Evolutionary conservation across 2,113 vertebrate genomes (phyloP).

Genomic region (Coryphaenoides rupestris): DNA sequence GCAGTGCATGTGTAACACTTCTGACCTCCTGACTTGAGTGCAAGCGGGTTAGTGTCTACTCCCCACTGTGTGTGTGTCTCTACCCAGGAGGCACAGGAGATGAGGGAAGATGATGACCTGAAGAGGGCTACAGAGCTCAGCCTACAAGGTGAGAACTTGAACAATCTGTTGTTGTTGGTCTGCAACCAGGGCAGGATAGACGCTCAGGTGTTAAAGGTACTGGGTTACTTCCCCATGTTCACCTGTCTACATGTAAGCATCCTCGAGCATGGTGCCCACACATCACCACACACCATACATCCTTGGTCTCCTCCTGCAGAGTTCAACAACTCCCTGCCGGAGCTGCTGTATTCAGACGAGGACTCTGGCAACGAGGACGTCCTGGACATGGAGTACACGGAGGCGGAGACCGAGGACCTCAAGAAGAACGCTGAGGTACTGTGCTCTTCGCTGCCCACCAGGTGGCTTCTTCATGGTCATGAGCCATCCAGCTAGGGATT

Average conservation of each 20-base stretch:
- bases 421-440: slow-evolving; percentile 94
- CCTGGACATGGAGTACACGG: slow-evolving; percentile 94
- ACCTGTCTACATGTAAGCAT: too few species aligned
- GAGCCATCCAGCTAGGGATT: too few species aligned
- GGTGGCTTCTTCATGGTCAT: too few species aligned
- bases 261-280: neutral
- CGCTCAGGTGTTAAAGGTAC: too few species aligned
- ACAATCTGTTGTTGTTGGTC: neutral
- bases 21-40: too few species aligned
- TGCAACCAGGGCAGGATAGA: too few species aligned
- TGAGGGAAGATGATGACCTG: slow-evolving; percentile 96
- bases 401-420: slow-evolving; percentile 87
- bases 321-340: slow-evolving; percentile 92
- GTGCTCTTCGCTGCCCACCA: too few species aligned
- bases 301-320: slow-evolving; percentile 73
- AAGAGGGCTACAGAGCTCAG: slow-evolving; percentile 98
- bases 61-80: slow-evolving; percentile 24
- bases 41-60: too few species aligned
- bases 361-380: slow-evolving; percentile 97
- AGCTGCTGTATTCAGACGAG: slow-evolving; percentile 88
- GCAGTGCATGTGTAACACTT: too few species aligned
- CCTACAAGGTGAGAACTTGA: slow-evolving; percentile 83
- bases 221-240: too few species aligned
- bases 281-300: too few species aligned
- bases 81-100: slow-evolving; percentile 89